A percentile compares a stretch with the other conserved stretches of the same genome.
phyloP scores from a whole-genome alignment of 2,797 vertebrate species.

The Macropus fuliginosus region DNA sequence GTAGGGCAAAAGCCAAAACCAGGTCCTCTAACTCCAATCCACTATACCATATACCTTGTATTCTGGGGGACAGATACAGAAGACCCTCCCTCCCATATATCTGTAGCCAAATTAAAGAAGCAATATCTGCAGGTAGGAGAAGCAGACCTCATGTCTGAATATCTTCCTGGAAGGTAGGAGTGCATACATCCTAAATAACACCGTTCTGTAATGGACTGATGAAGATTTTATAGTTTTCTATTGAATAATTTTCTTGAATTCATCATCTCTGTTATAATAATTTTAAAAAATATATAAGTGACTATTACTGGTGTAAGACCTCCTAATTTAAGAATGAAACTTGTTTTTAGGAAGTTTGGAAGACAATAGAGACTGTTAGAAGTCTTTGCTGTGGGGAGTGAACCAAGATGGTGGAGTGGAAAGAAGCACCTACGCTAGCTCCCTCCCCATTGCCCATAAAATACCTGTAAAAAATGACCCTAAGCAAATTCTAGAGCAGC shows the following conservation, averaged over 20 bases:
- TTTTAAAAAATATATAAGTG: not conserved
- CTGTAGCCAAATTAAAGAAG: not conserved
- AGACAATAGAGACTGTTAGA: not conserved
- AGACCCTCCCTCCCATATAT: not conserved
- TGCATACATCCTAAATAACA: not conserved
- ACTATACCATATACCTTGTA: not conserved
- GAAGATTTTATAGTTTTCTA: not conserved
- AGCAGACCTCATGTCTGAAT: not conserved
- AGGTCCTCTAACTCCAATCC: not conserved
- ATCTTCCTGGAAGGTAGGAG: not conserved
- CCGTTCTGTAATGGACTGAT: not conserved
- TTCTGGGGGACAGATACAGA: not conserved
- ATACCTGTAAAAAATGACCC: too few species aligned
- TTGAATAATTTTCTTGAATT: not conserved
- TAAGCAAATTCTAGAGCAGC: too few species aligned
- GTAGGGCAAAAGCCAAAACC: not conserved
- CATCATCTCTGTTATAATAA: not conserved
- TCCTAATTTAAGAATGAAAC: not conserved
- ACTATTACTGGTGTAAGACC: not conserved
- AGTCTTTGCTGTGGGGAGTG: not conserved
- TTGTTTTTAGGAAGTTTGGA: not conserved
- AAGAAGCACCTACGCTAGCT: too few species aligned
- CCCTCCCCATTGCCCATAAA: too few species aligned
- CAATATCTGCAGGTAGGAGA: not conserved
- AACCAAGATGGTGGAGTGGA: too few species aligned